phyloP scores from a whole-genome alignment of 64 coral and sea anemone genomes.

The Dendrophyllia cribrosa region DNA sequence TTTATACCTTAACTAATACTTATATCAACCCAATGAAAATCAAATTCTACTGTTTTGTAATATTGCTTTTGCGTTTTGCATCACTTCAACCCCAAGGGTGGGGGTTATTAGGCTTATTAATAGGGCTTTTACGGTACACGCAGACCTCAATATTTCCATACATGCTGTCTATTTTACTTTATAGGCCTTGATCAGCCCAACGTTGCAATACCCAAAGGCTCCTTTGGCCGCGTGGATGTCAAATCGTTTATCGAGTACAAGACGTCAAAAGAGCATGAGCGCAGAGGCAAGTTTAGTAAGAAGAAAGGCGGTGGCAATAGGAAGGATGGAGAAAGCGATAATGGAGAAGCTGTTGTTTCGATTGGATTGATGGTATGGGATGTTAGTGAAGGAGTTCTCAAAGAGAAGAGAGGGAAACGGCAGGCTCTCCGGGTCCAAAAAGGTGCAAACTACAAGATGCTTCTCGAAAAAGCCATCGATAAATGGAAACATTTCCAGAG shows the following conservation, averaged over 20 bases:
- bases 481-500: slow-evolving; percentile 77
- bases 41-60: too few relatives aligned
- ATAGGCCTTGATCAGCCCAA: neutral
- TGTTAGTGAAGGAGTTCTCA: slow-evolving; percentile 51
- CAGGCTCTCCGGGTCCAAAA: slow-evolving; percentile 59
- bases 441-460: slow-evolving; percentile 44
- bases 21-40: too few relatives aligned
- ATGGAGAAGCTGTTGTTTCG: slow-evolving; percentile 53
- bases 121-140: too few relatives aligned
- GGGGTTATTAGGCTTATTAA: too few relatives aligned
- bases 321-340: neutral
- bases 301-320: neutral
- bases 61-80: too few relatives aligned
- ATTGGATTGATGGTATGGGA: slow-evolving; percentile 61
- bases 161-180: neutral
- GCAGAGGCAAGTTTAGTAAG: neutral
- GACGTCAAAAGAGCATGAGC: neutral
- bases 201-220: neutral
- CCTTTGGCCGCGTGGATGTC: neutral
- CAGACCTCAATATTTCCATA: too few relatives aligned
- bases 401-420: slow-evolving; percentile 72
- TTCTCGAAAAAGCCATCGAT: slow-evolving; percentile 64
- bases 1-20: too few relatives aligned
- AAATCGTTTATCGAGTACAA: neutral
- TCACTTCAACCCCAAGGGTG: too few relatives aligned